Evolutionary conservation across 2,888 invertebrate genomes (phyloP).

Genomic region (Lordiphosa fenestrarum): DNA sequence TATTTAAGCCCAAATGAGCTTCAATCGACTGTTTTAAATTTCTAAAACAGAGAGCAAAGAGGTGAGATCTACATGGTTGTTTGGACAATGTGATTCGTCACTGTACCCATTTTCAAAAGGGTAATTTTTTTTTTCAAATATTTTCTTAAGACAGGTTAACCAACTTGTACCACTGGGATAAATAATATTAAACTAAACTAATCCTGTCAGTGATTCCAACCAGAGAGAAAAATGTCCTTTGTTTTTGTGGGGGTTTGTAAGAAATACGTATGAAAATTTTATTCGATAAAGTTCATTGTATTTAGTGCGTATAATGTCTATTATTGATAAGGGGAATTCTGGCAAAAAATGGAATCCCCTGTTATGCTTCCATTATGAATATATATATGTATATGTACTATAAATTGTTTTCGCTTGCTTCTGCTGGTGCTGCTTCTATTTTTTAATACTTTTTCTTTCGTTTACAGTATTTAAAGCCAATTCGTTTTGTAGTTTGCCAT

Average conservation of each 20-base stretch:
- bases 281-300: conserved; percentile 74
- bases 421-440: conserved; percentile 23
- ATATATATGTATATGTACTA: conserved; percentile 7
- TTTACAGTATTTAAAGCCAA: conserved; percentile 54
- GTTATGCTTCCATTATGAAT: conserved; percentile 16
- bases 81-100: too few species aligned
- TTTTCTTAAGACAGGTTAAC: too few species aligned
- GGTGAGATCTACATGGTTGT: too few species aligned
- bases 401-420: conserved; percentile 12
- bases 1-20: too few species aligned
- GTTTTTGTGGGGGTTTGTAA: conserved; percentile 49
- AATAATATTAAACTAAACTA: too few species aligned
- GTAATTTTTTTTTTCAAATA: too few species aligned
- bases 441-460: conserved; percentile 31
- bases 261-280: conserved; percentile 75
- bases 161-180: too few species aligned
- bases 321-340: conserved; percentile 15
- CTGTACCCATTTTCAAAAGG: too few species aligned
- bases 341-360: neutral
- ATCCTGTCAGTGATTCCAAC: neutral
- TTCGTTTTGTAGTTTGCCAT: conserved; percentile 35
- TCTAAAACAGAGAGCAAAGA: too few species aligned
- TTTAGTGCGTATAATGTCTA: conserved; percentile 42
- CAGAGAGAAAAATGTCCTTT: too few species aligned
- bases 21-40: too few species aligned